These are phyloP conservation scores for Trididemnum nubilum DNA, from an alignment of 23 tunicate species.

Conservation along the genomic window DNA sequence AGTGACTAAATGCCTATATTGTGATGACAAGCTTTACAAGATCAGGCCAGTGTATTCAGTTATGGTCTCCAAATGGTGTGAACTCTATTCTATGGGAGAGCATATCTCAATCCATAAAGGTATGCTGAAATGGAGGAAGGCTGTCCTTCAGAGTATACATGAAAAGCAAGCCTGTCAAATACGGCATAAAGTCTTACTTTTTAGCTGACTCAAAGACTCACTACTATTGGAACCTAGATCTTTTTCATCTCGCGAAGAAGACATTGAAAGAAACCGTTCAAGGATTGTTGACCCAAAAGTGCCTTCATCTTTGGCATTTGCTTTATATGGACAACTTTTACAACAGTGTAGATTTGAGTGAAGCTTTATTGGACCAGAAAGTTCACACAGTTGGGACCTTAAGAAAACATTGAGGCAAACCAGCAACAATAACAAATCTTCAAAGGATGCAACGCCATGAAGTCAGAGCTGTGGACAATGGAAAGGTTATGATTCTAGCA, in stretches of 20 bases:
- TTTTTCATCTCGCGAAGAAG: slow-evolving; percentile 7
- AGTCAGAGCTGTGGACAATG: neutral
- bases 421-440: neutral
- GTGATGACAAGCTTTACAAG: slow-evolving; percentile 8
- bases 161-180: slow-evolving; percentile 41
- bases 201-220: slow-evolving; percentile 33
- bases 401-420: slow-evolving; percentile 30
- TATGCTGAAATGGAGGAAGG: slow-evolving; percentile 13
- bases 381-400: slow-evolving; percentile 39
- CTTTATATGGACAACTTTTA: slow-evolving; percentile 48
- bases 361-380: slow-evolving; percentile 12
- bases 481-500: neutral
- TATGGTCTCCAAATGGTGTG: slow-evolving; percentile 1
- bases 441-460: neutral
- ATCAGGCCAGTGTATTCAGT: neutral
- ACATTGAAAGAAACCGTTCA: slow-evolving; percentile 30
- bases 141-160: slow-evolving; percentile 34
- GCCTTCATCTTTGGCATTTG: slow-evolving; percentile 24
- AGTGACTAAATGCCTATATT: neutral
- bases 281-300: slow-evolving; percentile 24
- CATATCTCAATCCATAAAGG: slow-evolving; percentile 21
- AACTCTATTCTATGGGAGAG: slow-evolving; percentile 15
- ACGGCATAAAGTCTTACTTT: slow-evolving; percentile 39
- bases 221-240: slow-evolving; percentile 44
- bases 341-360: slow-evolving; percentile 39